Evolutionary conservation across 2,797 vertebrate species (phyloP).

Genomic region (Semotilus atromaculatus): DNA sequence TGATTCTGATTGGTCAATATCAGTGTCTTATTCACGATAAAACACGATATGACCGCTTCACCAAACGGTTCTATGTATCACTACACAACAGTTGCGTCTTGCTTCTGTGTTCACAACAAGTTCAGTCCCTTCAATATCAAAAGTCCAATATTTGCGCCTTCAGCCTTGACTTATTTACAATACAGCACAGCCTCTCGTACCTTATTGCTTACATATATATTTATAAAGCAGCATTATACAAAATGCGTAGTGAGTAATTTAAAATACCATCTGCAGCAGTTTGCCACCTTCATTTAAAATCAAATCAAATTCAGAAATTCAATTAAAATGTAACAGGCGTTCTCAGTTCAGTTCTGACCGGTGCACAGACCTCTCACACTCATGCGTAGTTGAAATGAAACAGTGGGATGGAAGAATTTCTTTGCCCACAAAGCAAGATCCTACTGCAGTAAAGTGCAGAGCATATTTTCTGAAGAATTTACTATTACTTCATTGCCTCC

Average conservation of each 20-base stretch:
- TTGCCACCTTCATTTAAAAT: not conserved
- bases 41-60: too few relatives aligned
- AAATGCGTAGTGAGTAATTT: not conserved
- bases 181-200: too few relatives aligned
- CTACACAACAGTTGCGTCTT: too few relatives aligned
- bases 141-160: too few relatives aligned
- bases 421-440: slow-evolving; percentile 22
- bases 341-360: not conserved
- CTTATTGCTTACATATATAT: not conserved
- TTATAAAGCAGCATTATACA: not conserved
- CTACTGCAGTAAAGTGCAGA: slow-evolving; percentile 9
- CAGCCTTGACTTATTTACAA: too few relatives aligned
- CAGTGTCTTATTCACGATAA: too few relatives aligned
- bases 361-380: not conserved
- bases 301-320: not conserved
- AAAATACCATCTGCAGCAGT: not conserved
- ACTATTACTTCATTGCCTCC: slow-evolving; percentile 21
- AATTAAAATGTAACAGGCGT: not conserved
- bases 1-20: too few relatives aligned
- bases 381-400: slow-evolving; percentile 5
- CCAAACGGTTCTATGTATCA: too few relatives aligned
- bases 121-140: too few relatives aligned
- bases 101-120: too few relatives aligned
- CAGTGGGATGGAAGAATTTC: slow-evolving; percentile 16
- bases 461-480: slow-evolving; percentile 23